These are phyloP conservation scores for Saguinus midas DNA, from an alignment of 2,113 vertebrate genomes.

Conservation along the genomic window DNA sequence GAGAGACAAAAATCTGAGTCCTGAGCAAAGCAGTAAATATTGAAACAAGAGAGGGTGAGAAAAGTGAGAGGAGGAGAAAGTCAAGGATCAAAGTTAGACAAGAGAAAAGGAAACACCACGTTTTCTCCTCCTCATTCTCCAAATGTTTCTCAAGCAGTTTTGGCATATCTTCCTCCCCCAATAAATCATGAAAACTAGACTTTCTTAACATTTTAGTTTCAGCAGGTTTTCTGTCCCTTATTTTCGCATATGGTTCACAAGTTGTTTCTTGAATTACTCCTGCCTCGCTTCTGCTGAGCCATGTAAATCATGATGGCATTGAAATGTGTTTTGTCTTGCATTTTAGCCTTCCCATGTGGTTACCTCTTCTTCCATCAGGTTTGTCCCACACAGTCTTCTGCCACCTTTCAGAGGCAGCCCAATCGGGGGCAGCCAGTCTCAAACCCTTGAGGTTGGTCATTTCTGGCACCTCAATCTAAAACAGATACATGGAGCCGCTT, in stretches of 20 bases:
- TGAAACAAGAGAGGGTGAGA: not conserved
- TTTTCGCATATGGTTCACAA: not conserved
- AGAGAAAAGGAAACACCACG: not conserved
- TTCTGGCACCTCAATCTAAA: not conserved
- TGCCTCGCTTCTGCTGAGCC: slow-evolving; percentile 1
- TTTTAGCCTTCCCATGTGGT: not conserved
- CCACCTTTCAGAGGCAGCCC: not conserved
- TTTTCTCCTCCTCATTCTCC: not conserved
- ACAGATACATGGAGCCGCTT: not conserved
- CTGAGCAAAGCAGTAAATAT: not conserved
- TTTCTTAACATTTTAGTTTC: not conserved
- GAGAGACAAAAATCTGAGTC: not conserved
- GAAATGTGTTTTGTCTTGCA: not conserved
- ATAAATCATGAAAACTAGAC: not conserved
- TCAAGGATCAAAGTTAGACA: not conserved
- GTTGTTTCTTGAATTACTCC: not conserved
- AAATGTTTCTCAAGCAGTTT: not conserved
- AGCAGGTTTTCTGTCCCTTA: not conserved
- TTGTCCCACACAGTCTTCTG: not conserved
- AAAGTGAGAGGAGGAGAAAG: not conserved
- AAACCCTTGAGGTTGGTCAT: not conserved
- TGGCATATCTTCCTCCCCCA: not conserved
- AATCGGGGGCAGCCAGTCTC: too few species aligned
- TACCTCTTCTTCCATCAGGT: not conserved
- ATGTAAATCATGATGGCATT: not conserved